Evolutionary conservation across 2,888 invertebrate species (phyloP).

Genomic region (Meghimatium bilineatum): DNA sequence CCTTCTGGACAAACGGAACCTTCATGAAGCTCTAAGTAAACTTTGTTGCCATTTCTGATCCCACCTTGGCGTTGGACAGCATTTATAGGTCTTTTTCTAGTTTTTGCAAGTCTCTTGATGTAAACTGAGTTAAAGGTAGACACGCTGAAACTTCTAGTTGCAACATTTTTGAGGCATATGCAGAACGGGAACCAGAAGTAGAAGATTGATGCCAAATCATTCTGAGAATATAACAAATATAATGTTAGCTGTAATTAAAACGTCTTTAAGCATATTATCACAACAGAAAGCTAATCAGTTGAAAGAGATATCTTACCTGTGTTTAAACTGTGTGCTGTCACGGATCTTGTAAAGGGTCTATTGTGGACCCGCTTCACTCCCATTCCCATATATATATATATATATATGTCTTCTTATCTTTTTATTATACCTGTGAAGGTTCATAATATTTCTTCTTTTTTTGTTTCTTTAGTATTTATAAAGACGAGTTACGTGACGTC

Average conservation of each 20-base stretch:
- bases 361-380: too few relatives aligned
- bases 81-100: slow-evolving; percentile 35
- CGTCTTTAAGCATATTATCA: not conserved
- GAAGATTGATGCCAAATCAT: slow-evolving; percentile 64
- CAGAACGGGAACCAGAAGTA: slow-evolving; percentile 70
- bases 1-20: slow-evolving; percentile 10
- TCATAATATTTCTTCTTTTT: too few relatives aligned
- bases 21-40: slow-evolving; percentile 32
- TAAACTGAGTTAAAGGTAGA: slow-evolving; percentile 65
- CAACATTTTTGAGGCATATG: slow-evolving; percentile 64
- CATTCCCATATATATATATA: too few relatives aligned
- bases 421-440: too few relatives aligned
- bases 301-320: too few relatives aligned
- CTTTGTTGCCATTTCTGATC: slow-evolving; percentile 25
- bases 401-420: too few relatives aligned
- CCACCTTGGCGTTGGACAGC: not conserved
- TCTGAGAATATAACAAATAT: slow-evolving; percentile 53
- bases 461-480: too few relatives aligned
- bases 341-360: too few relatives aligned
- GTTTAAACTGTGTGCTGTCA: too few relatives aligned
- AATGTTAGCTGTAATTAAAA: not conserved
- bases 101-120: slow-evolving; percentile 59
- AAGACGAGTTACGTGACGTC: too few relatives aligned
- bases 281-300: too few relatives aligned
- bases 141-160: slow-evolving; percentile 62